Evolutionary conservation across 2,113 vertebrate species (phyloP), one percentile per base, ranked within the genome.

Genomic region (Gallinago jamesoni): DNA sequence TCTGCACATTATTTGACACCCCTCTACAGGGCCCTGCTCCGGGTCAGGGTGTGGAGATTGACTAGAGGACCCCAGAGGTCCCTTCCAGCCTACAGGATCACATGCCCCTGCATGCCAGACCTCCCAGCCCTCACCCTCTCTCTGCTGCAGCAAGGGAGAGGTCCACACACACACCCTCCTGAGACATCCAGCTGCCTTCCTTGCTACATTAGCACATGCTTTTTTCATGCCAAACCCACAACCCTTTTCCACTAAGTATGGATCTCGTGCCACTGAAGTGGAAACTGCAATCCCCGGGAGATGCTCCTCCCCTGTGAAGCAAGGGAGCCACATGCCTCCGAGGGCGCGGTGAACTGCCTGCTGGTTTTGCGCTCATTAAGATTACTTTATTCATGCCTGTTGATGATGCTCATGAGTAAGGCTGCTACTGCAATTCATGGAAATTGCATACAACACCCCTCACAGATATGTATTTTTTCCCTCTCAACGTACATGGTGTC

Each of bases 381-480:
- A 90, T 90, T 80, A 27, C 56, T 94, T 94, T 92, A 55, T 91
- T 78, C 90, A 62, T 55, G 52, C 47, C 43, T 28, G 53, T 50
- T 13, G 23, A 25, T 43, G 94, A 57, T 78, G 66, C 4, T 80
- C 55, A 24, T 93, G 92, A 94, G 90, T 86, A 93, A 96, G 81
- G 75, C 76, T 96, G 92, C 83, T 82, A 28, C 81, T 91, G 73
- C 82, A 94, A 89, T 92, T 87, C 73, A 3, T 70, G 69, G 68
- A 79, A 93, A 95, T 93, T 91, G 66, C 63, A 79, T 82, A 69
- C 94, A 93, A 72, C 93, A 86, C 57, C 90, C 89, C 96, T 96
- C 80, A 91, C 84, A 96, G 93, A 87, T 93, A 84, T 5, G 76
- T 90, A 81, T 96, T 96, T 95, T 87, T 87, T 25, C 90, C 57